These are phyloP conservation scores for Lysandra bellargus DNA, from an alignment of 2,888 invertebrate genomes.

Conservation along the genomic window DNA sequence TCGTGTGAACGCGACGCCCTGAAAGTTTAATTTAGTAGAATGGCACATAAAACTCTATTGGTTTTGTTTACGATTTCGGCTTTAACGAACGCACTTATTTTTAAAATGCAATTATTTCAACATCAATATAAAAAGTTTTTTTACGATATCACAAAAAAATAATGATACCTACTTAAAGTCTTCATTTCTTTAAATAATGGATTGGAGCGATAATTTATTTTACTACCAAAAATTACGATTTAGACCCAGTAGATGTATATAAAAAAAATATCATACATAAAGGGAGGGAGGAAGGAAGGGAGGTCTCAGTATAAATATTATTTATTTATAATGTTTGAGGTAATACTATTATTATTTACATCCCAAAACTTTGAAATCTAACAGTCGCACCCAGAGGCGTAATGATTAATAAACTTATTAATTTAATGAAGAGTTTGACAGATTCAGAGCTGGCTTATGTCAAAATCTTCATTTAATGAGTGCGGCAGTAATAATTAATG, in stretches of 20 bases:
- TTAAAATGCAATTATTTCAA: constrained; percentile 45
- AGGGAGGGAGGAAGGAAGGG: too few relatives aligned
- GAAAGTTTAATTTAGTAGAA: constrained; percentile 75
- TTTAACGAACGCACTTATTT: constrained; percentile 56
- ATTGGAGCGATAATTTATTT: neutral
- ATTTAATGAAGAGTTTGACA: too few relatives aligned
- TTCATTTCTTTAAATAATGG: neutral
- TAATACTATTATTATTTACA: too few relatives aligned
- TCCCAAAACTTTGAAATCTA: too few relatives aligned
- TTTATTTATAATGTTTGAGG: too few relatives aligned
- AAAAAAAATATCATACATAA: neutral
- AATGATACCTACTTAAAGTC: neutral
- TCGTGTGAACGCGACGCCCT: constrained; percentile 36
- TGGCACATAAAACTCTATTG: constrained; percentile 73
- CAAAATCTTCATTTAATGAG: too few relatives aligned
- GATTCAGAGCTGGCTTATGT: too few relatives aligned
- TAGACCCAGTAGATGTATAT: neutral
- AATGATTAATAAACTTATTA: too few relatives aligned
- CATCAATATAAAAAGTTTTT: constrained; percentile 6
- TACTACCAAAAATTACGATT: neutral
- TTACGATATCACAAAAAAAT: constrained; percentile 5
- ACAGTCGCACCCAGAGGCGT: too few relatives aligned
- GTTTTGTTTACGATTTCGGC: constrained; percentile 70
- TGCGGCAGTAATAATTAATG: too few relatives aligned
- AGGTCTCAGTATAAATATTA: too few relatives aligned